Percentiles rank a stretch among this genome's conserved stretches.
These are phyloP conservation scores for Drosophila trapezifrons DNA, from an alignment of 1,140 invertebrate genomes.

Conservation along the genomic window DNA sequence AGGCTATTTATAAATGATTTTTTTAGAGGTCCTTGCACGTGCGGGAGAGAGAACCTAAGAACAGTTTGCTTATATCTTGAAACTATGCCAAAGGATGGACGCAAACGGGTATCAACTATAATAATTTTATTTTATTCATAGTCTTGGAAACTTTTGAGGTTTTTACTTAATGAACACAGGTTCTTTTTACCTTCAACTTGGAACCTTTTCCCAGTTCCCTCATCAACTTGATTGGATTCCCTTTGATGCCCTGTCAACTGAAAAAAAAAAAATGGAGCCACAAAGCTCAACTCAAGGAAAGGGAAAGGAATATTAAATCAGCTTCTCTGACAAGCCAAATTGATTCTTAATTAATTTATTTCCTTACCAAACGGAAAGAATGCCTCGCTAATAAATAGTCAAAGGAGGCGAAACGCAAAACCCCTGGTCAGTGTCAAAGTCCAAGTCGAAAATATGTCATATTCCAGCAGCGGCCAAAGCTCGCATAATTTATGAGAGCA, in stretches of 20 bases:
- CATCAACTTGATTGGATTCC: conserved; percentile 29
- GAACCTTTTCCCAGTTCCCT: background rate
- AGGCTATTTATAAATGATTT: conserved; percentile 37
- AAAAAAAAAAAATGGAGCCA: conserved; percentile 20
- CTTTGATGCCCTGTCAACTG: conserved; percentile 37
- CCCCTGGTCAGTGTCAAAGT: conserved; percentile 35
- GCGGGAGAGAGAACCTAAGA: background rate
- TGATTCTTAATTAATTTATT: conserved; percentile 78
- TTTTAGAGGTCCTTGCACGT: conserved; percentile 5
- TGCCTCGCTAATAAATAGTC: conserved; percentile 35
- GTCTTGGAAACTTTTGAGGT: background rate
- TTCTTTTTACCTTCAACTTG: background rate
- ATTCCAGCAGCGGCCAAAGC: conserved; percentile 61
- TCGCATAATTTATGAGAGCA: conserved; percentile 68
- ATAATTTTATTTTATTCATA: background rate
- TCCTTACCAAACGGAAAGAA: conserved; percentile 41
- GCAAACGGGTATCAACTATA: background rate
- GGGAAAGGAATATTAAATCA: conserved; percentile 57
- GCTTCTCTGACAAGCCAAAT: conserved; percentile 68
- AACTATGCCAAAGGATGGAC: background rate
- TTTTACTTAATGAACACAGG: too few species aligned
- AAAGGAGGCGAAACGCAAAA: conserved; percentile 32
- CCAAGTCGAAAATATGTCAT: conserved; percentile 71
- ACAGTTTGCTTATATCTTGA: background rate
- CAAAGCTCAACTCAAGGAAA: conserved; percentile 10